Base-by-base conservation (phyloP, 2,113 vertebrate species). In the Heterocephalus glaber region DNA sequence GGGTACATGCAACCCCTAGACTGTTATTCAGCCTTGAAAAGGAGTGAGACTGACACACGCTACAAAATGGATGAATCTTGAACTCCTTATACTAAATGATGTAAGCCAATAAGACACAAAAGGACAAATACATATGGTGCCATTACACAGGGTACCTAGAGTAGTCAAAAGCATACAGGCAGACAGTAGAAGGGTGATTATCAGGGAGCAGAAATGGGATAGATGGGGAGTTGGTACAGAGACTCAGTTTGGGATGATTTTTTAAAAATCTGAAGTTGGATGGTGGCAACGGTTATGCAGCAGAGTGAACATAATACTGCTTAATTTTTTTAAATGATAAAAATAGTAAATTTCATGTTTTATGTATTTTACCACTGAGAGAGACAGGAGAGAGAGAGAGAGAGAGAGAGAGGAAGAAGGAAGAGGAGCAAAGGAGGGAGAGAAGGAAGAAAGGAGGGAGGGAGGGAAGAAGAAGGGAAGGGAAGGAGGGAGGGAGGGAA, bases 161-260 rank as follows among this genome's bases (percentile, higher is more conserved):
- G 47, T 9, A 7, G 44, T 65, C 89, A n/a, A 2, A 30, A 4
- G 9, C 24, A 3, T 10, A 30, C 38, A 76, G 14, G 60, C 2
- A 9, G 41, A 44, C 9, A 41, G 49, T 3, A 22, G 24, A 16
- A 41, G 0, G 3, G n/a, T 10, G 13, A 7, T 19, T 20, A 30
- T 22, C 11, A 11, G 24, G 1, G 35, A 6, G n/a, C 19, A 20
- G 14, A 63, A 68, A 38, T 41, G 56, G 12, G 11, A 24, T 16
- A 54, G 2, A 1, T 1, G 26, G 10, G 3, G 61, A 38, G 33
- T 22, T 5, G 7, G 35, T 7, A 2, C 28, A 2, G 30, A 10
- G 24, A 17, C 28, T 63, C 33, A 10, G 26, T 35, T 26, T 3
- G 16, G 17, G 38, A 41, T 38, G 38, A 16, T 19, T n/a, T n/a